Percentiles rank a stretch among this genome's conserved stretches.
Conservation (phyloP, 2,888 invertebrate genomes). For the Hedya salicella region DNA sequence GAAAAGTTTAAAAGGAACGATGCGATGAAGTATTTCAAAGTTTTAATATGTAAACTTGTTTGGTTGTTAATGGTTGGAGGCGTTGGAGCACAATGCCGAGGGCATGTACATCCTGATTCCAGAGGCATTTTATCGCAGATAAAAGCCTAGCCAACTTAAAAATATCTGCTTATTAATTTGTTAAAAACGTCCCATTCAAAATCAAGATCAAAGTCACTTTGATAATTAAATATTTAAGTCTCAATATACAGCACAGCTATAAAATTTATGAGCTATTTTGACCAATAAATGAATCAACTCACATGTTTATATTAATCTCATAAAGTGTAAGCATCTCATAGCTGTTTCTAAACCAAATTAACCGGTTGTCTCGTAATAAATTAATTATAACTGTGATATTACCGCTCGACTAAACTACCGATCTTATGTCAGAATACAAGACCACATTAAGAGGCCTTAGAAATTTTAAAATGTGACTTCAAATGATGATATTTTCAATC, state of each 20-base stretch:
- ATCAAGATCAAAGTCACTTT: constrained; percentile 23
- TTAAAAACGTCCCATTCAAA: constrained; percentile 2
- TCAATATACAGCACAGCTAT: constrained; percentile 3
- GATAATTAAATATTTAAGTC: constrained; percentile 10
- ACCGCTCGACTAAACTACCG: constrained; percentile 45
- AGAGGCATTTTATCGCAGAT: no score
- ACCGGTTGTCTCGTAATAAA: constrained; percentile 35
- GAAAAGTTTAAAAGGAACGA: neutral
- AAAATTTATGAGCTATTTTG: constrained; percentile 29
- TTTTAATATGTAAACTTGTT: no score
- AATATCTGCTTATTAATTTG: neutral
- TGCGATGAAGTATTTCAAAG: no score
- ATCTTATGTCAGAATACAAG: constrained; percentile 45
- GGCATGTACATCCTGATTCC: no score
- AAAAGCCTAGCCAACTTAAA: no score
- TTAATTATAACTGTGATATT: constrained; percentile 44
- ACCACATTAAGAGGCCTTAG: no score
- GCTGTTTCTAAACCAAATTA: constrained; percentile 22
- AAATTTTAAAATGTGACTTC: no score
- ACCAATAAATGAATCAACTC: constrained; percentile 28
- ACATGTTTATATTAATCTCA: constrained; percentile 37
- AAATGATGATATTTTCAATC: no score
- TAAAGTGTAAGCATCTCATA: constrained; percentile 38
- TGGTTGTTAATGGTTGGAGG: no score
- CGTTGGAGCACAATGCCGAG: no score